Base-by-base conservation (phyloP, 2,888 invertebrate species). In the Imbricaverruca yamaguchii region DNA sequence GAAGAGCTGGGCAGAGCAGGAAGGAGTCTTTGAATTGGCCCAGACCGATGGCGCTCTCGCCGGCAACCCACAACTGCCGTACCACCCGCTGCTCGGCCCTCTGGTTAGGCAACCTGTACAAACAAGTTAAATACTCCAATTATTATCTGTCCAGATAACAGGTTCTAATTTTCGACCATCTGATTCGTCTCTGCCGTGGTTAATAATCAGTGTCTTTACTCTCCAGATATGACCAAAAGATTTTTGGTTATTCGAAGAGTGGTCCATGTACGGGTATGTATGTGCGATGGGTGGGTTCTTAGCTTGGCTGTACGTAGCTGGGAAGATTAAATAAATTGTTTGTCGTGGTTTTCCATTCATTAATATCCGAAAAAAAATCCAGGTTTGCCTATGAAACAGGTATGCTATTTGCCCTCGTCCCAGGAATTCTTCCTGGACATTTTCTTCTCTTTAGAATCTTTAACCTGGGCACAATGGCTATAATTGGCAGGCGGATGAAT, bases 81-180 rank as follows among this genome's bases (percentile, higher is more conserved):
- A 3, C 74, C 74, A 74, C 53, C 74, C 74, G 55, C 55, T 1
- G 74, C 2, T 53, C 1, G 10, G 9, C 21, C 74, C 55, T 55
- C 10, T 55, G 55, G 15, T 15, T 18, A 53, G 21, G 21, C 15
- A 13, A 25, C 69, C 74, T 10, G 55, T 11, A 74, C 74, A 74
- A 74, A 74, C 74, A 74, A 21, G 21, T 55, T 74, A 74, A 74
- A 74, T 21, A 18, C 74, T 9, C 53, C 74, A 53, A 74, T 74
- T 74, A 74, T n/a, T 55, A 55, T 53, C 53, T 15, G 59, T 21
- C 11, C 11, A 21, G 74, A 55, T 55, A 53, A 23, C 74, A 21
- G 74, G 18, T 74, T 74, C 53, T 74, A 74, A 74, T 74, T 74
- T 74, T 74, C 74, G 55, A 9, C 74, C 55, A 74, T 55, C 55